These are phyloP conservation scores for Zaprionus kolodkinae DNA, from an alignment of 1,140 invertebrate genomes.

Conservation along the genomic window DNA sequence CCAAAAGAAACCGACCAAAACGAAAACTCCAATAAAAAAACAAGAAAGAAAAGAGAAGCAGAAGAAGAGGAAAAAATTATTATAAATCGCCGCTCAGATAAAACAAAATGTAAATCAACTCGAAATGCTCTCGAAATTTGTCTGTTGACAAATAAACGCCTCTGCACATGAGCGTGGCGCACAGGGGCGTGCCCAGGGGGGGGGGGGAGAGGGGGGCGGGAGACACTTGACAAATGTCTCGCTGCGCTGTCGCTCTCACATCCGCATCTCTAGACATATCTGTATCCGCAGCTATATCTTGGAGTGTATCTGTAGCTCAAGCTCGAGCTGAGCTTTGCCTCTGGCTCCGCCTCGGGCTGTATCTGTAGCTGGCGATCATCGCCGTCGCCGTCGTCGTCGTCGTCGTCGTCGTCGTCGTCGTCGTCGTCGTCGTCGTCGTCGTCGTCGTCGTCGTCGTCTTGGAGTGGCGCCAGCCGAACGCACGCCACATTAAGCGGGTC, in stretches of 20 bases:
- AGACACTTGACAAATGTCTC: constrained; percentile 76
- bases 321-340: neutral
- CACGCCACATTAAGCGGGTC: constrained; percentile 73
- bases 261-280: constrained; percentile 46
- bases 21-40: constrained; percentile 13
- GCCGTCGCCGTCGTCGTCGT: neutral
- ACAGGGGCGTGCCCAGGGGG: neutral
- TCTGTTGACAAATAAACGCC: constrained; percentile 79
- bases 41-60: neutral
- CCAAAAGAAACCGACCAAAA: constrained; percentile 8
- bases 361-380: constrained; percentile 26
- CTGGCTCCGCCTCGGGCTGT: neutral
- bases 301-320: neutral
- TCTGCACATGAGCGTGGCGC: constrained; percentile 48
- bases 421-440: constrained; percentile 6
- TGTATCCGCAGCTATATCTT: constrained; percentile 18
- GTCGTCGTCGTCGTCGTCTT: too few species aligned
- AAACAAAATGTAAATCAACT: constrained; percentile 70
- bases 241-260: constrained; percentile 44
- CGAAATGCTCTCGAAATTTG: constrained; percentile 68
- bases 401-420: too few species aligned
- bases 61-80: constrained; percentile 39
- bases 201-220: neutral
- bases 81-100: constrained; percentile 63
- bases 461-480: constrained; percentile 68